A percentile compares a stretch with the other conserved stretches of the same genome.
These are phyloP conservation scores for Lycaon pictus DNA, from an alignment of 2,113 vertebrate genomes.

Conservation along the genomic window DNA sequence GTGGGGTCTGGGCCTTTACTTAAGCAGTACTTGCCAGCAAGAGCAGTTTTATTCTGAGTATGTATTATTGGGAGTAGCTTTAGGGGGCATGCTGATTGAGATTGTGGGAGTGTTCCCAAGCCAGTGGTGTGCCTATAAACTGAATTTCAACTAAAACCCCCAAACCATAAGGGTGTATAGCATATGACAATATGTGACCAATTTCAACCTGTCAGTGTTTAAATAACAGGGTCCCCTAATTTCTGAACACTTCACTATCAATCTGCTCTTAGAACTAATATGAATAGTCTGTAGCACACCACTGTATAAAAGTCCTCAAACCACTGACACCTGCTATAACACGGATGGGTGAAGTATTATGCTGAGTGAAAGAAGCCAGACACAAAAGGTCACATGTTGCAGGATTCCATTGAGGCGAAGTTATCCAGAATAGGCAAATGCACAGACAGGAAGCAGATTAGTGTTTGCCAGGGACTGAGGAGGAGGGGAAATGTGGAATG, in stretches of 20 bases:
- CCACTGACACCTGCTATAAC: too few relatives aligned
- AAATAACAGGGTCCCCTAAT: background rate
- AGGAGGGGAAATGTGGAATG: background rate
- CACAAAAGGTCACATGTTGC: background rate
- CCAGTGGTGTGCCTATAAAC: background rate
- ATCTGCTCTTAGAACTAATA: background rate
- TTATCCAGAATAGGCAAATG: background rate
- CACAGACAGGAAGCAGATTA: background rate
- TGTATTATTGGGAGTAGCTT: background rate
- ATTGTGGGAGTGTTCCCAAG: background rate
- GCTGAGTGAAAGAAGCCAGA: background rate
- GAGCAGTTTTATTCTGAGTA: background rate
- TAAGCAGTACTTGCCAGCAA: background rate
- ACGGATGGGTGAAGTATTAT: background rate
- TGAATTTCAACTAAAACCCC: background rate
- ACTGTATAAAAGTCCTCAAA: background rate
- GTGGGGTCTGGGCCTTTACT: too few relatives aligned
- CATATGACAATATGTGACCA: background rate
- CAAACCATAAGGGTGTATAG: background rate
- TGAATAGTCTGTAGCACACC: background rate
- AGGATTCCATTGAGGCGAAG: background rate
- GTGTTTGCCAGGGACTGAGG: background rate
- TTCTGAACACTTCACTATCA: background rate
- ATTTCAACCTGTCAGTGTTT: background rate
- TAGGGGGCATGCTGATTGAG: background rate